Conservation (phyloP, 2,113 vertebrate species). For the Micromys minutus region DNA sequence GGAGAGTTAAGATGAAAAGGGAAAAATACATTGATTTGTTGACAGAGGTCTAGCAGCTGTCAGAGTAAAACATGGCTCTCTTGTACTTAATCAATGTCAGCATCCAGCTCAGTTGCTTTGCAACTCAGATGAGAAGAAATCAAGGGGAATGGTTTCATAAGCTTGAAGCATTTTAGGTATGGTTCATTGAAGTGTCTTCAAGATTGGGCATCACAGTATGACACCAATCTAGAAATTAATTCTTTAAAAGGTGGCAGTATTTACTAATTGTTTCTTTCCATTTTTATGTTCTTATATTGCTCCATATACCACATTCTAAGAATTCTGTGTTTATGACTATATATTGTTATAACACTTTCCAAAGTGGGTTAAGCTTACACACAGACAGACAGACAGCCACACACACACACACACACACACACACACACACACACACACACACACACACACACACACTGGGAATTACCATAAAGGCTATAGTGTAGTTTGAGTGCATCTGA, state of each 20-base stretch:
- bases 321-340: not conserved
- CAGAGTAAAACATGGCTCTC: conserved; percentile 85
- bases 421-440: not conserved
- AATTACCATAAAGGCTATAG: not conserved
- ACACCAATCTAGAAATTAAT: conserved; percentile 84
- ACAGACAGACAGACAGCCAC: not conserved
- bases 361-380: not conserved
- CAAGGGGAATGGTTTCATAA: conserved; percentile 87
- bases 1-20: conserved; percentile 72
- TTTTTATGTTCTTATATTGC: not conserved
- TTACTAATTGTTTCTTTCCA: conserved; percentile 10
- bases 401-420: not conserved
- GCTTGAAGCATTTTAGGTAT: conserved; percentile 84
- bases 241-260: conserved; percentile 74
- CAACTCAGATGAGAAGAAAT: conserved; percentile 86
- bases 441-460: not conserved
- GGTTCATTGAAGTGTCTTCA: conserved; percentile 85
- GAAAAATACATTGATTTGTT: conserved; percentile 84
- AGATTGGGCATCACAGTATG: conserved; percentile 79
- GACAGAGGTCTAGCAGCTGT: conserved; percentile 85
- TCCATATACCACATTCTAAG: conserved; percentile 69
- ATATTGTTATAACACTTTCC: not conserved
- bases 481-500: conserved; percentile 46
- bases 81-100: conserved; percentile 87
- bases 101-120: conserved; percentile 83